A percentile compares a stretch with the other conserved stretches of the same genome.
Evolutionary conservation across 2,888 invertebrate species (phyloP).

Genomic region (Drosophila bunnanda): DNA sequence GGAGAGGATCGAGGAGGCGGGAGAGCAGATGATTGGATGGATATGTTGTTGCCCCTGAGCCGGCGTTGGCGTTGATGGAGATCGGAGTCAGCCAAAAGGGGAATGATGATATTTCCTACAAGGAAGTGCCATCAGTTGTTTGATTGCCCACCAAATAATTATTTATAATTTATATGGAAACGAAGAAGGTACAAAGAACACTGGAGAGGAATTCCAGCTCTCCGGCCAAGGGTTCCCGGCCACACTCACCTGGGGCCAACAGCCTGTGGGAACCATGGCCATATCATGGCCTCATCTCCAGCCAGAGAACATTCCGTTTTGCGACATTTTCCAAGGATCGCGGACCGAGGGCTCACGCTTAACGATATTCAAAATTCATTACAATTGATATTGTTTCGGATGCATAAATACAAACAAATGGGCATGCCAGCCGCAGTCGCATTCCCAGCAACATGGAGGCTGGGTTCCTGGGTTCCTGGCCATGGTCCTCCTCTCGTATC

Average conservation of each 20-base stretch:
- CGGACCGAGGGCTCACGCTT: conserved; percentile 63
- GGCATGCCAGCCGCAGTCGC: conserved; percentile 55
- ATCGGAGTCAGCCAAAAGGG: conserved; percentile 26
- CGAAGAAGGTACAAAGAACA: conserved; percentile 10
- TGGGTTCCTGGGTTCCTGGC: conserved; percentile 3
- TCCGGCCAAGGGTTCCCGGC: conserved; percentile 27
- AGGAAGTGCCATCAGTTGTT: conserved; percentile 68
- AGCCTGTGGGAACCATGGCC: conserved; percentile 82
- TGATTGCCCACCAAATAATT: conserved; percentile 66
- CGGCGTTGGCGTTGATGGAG: conserved; percentile 49
- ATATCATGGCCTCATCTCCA: conserved; percentile 81
- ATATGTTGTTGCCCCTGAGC: conserved; percentile 38
- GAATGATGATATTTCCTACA: conserved; percentile 36
- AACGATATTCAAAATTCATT: conserved; percentile 84
- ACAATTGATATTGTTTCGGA: conserved; percentile 84
- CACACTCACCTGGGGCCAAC: conserved; percentile 9
- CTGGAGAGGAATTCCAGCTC: conserved; percentile 44
- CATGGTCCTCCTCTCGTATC: conserved; percentile 58
- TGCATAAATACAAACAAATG: conserved; percentile 82
- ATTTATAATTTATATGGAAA: conserved; percentile 67
- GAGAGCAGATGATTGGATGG: conserved; percentile 68
- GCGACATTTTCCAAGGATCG: conserved; percentile 69
- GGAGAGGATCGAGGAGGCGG: conserved; percentile 12
- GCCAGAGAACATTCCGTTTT: conserved; percentile 74
- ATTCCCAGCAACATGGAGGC: conserved; percentile 22